These are phyloP conservation scores for Galerucella calmariensis DNA, from an alignment of 2,888 invertebrate species.

Conservation along the genomic window DNA sequence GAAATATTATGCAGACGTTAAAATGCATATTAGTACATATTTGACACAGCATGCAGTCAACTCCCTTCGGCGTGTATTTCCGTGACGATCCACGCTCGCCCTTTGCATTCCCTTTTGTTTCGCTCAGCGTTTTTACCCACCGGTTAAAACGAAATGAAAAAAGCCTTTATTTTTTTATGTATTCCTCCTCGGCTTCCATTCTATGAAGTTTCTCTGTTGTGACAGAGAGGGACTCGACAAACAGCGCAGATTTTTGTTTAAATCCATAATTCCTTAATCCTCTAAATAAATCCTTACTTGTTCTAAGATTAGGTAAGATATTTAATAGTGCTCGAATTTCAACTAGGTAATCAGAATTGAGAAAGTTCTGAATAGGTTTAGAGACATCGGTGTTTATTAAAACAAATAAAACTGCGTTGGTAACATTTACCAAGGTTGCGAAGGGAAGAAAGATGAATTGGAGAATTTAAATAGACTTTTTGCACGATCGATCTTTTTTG, in stretches of 20 bases:
- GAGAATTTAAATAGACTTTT: too few species aligned
- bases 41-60: constrained; percentile 16
- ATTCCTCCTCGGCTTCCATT: constrained; percentile 31
- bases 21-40: constrained; percentile 2
- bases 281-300: too few species aligned
- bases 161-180: constrained; percentile 41
- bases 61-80: constrained; percentile 52
- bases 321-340: too few species aligned
- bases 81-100: constrained; percentile 56
- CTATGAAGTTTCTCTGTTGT: neutral
- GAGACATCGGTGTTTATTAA: too few species aligned
- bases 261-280: too few species aligned
- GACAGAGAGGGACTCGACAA: neutral
- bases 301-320: too few species aligned
- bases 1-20: constrained; percentile 16
- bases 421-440: too few species aligned
- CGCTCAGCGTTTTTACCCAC: constrained; percentile 46
- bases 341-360: too few species aligned
- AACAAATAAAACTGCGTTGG: too few species aligned
- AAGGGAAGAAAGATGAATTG: too few species aligned
- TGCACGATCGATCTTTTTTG: too few species aligned
- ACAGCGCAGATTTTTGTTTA: neutral
- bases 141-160: constrained; percentile 47
- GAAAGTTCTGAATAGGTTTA: too few species aligned
- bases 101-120: constrained; percentile 53